Percentiles rank a stretch among this genome's conserved stretches.
Conservation (phyloP, 92 coral and sea anemone genomes). For the Desmophyllum pertusum region DNA sequence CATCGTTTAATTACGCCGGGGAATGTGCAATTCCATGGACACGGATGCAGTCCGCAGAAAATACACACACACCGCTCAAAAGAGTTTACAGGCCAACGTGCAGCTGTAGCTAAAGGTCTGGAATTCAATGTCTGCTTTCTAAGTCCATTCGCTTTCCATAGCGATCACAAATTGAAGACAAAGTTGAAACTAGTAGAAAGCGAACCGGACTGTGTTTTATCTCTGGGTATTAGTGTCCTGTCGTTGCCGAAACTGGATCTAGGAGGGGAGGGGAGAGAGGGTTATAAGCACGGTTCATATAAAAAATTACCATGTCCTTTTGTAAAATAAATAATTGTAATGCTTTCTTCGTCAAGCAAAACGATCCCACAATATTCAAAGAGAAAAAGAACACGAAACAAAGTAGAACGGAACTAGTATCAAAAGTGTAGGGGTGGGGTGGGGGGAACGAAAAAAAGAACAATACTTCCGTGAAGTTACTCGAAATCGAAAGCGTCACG, state of each 20-base stretch:
- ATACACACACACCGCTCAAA: background rate
- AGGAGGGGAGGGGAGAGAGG: background rate
- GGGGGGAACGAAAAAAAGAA: background rate
- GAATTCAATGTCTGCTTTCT: background rate
- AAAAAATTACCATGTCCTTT: background rate
- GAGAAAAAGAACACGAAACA: background rate
- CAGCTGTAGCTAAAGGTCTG: background rate
- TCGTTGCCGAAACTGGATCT: background rate
- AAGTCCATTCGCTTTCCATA: background rate
- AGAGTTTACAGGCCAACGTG: background rate
- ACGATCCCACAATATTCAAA: background rate
- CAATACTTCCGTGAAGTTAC: background rate
- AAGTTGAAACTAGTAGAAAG: background rate
- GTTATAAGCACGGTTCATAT: background rate
- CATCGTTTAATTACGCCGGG: too few relatives aligned
- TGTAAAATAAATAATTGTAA: background rate
- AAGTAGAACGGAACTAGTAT: background rate
- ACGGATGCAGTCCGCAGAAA: background rate
- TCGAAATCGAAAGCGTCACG: background rate
- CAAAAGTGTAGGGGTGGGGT: background rate
- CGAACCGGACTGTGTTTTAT: background rate
- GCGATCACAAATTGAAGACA: background rate
- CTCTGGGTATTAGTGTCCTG: too few relatives aligned
- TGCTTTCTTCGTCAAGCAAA: background rate
- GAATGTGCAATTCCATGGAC: conserved; percentile 19